Evolutionary conservation across 2,113 vertebrate genomes (phyloP).

Genomic region (Oncorhynchus clarkii): DNA sequence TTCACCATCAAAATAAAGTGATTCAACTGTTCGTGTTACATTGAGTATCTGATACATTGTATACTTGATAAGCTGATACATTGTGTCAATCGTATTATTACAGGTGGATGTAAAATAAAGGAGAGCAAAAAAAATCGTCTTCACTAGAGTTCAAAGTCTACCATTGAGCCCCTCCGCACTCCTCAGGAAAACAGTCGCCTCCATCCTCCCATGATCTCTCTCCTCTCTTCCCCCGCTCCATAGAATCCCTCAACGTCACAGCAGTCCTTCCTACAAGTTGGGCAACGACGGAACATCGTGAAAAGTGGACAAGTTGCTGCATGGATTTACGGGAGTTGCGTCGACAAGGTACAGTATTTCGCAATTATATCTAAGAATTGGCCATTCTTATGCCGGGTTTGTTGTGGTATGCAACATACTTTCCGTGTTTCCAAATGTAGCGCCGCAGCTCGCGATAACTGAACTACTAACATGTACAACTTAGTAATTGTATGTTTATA

Average conservation of each 20-base stretch:
- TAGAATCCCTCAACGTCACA: conserved; percentile 45
- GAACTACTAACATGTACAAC: not conserved
- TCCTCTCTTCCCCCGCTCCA: conserved; percentile 12
- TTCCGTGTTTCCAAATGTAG: not conserved
- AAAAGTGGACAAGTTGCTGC: conserved; percentile 40
- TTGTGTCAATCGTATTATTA: too few relatives aligned
- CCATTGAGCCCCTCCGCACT: not conserved
- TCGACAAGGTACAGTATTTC: conserved; percentile 43
- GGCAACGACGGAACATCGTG: conserved; percentile 49
- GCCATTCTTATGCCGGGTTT: not conserved
- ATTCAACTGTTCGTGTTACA: too few relatives aligned
- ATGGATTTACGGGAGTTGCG: conserved; percentile 49
- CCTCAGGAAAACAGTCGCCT: not conserved
- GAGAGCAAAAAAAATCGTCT: not conserved
- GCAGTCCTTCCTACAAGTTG: conserved; percentile 53
- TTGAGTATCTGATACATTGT: too few relatives aligned
- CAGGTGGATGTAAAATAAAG: too few relatives aligned
- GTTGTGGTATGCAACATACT: not conserved
- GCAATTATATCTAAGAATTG: not conserved
- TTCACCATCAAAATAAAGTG: too few relatives aligned
- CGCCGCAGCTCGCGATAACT: not conserved
- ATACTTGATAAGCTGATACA: too few relatives aligned
- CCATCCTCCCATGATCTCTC: conserved; percentile 11
- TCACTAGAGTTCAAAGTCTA: not conserved
- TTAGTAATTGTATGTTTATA: not conserved